Evolutionary conservation across 2,888 invertebrate genomes (phyloP), one percentile per base, ranked within the genome.

Genomic region (Eremobia ochroleuca): DNA sequence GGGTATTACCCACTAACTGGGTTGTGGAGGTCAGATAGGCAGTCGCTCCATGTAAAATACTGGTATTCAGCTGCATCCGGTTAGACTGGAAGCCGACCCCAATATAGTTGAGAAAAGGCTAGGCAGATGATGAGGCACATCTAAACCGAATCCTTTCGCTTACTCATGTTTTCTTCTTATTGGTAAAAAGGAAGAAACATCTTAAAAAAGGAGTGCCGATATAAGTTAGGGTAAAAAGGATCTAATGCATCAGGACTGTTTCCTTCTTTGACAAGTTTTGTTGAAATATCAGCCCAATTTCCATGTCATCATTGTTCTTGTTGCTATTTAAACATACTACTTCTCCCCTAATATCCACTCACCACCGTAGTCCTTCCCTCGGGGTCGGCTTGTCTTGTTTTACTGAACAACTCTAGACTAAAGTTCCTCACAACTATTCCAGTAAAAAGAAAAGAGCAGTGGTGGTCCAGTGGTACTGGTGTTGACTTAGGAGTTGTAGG

Each of bases 361-460:
- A 37, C 18, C 15, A 37, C 1, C 11, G 9, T 25, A 43, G 18
- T 49, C 31, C 18, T 59, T 15, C 31, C 11, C 25, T 34, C 25
- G 8, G 15, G 28, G 0, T 59, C 13, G 4, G 18, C 28, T 71
- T 76, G 49, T 70, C 62, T 68, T 58, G 21, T 73, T 55, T 15
- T 58, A 28, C 28, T 31, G 28, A 49, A 79, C 8, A 73, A 52
- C 49, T 25, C 34, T 79, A 58, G 11, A 43, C 21, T 37, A 34
- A 78, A 73, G 28, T 70, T 83, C 66, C 5, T 9, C 37, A 2
- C 15, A 73, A 9, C 34, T 15, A 70, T 70, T 65, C 68, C 25
- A 37, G 34, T 5, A 18, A 73, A 74, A 4, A 34, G 34, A 34
- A 34, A 34, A 34, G 34, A 34, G 34, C 34, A 34, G 34, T 34